These are phyloP conservation scores for Leucoraja erinaceus DNA, from an alignment of 2,113 vertebrate genomes.

Conservation along the genomic window DNA sequence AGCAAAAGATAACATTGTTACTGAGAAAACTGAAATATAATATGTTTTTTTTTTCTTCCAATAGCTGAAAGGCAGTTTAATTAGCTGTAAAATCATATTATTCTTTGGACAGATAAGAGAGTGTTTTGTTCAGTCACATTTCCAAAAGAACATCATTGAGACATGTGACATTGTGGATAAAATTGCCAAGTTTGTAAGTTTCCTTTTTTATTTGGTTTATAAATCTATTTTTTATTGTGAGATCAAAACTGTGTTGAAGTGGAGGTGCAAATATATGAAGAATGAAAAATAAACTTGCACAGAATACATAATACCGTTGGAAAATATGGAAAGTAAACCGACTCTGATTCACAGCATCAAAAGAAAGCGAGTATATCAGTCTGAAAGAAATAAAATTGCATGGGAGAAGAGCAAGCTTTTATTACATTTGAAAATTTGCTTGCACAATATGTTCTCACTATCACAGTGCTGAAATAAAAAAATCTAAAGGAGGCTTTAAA, in stretches of 20 bases:
- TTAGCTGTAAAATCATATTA: not conserved
- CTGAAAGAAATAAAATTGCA: not conserved
- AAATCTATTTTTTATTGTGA: not conserved
- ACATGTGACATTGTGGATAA: not conserved
- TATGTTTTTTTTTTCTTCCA: no score
- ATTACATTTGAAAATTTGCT: not conserved
- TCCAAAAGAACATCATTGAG: constrained; percentile 1
- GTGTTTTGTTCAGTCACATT: not conserved
- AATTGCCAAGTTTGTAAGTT: not conserved
- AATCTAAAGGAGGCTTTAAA: not conserved
- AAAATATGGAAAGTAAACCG: not conserved
- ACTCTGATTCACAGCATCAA: not conserved
- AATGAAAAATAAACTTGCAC: not conserved
- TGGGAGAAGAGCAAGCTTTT: not conserved
- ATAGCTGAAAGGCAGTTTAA: not conserved
- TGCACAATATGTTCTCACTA: not conserved
- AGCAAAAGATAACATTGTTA: no score
- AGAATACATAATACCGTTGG: not conserved
- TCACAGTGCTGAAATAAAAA: not conserved
- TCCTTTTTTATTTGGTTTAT: not conserved
- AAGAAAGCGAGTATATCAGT: not conserved
- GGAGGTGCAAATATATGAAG: not conserved
- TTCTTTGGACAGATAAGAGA: not conserved
- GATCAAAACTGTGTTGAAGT: constrained; percentile 10
- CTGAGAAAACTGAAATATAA: no score